Evolutionary conservation across 2,888 invertebrate genomes (phyloP).

Genomic region (Zaprionus obscuricornis): DNA sequence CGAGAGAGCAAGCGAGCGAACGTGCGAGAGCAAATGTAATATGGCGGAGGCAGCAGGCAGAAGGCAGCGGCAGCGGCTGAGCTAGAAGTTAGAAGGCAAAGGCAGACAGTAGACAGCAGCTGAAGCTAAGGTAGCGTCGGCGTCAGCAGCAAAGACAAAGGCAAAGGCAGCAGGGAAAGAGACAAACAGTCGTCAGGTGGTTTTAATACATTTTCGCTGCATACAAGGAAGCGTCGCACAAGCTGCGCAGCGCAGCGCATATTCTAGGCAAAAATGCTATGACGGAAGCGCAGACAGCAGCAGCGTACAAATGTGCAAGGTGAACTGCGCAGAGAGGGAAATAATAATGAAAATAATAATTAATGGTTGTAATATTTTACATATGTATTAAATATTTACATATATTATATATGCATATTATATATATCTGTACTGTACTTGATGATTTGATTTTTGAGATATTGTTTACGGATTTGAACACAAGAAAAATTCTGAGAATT

Average conservation of each 20-base stretch:
- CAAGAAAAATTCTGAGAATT: conserved; percentile 34
- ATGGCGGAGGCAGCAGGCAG: too few species aligned
- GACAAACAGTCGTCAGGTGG: conserved; percentile 43
- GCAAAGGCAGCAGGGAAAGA: not conserved
- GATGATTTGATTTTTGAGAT: conserved; percentile 24
- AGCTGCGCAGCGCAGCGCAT: not conserved
- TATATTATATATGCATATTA: conserved; percentile 8
- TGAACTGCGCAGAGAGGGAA: conserved; percentile 1
- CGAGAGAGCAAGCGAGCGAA: not conserved
- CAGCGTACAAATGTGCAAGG: too few species aligned
- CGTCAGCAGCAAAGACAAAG: not conserved
- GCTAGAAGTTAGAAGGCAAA: too few species aligned
- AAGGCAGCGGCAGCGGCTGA: too few species aligned
- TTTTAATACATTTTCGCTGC: conserved; percentile 17
- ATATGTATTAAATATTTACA: conserved; percentile 11
- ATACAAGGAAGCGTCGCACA: conserved; percentile 49
- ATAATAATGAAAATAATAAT: too few species aligned
- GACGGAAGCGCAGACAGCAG: conserved; percentile 43
- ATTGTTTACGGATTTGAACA: conserved; percentile 9
- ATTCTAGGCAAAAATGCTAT: conserved; percentile 31
- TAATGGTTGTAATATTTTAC: too few species aligned
- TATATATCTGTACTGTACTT: too few species aligned
- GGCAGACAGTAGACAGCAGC: not conserved
- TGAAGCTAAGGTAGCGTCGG: not conserved
- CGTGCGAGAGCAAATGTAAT: too few species aligned